Evolutionary conservation across 2,888 invertebrate genomes (phyloP).

Genomic region (Laspeyria flexula): DNA sequence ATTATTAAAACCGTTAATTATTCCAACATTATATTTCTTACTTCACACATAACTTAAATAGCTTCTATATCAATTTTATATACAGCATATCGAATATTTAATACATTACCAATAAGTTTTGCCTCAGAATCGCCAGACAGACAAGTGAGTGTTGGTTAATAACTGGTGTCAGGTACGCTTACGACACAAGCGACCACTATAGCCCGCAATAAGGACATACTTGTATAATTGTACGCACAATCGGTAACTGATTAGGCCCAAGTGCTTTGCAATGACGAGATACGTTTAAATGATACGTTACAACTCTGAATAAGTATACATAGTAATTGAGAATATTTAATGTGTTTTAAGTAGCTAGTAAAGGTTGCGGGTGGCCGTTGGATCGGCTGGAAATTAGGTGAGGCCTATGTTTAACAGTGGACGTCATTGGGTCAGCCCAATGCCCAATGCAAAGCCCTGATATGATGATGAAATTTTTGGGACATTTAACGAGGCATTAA

Average conservation of each 20-base stretch:
- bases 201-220: conserved; percentile 43
- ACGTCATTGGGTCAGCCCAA: too few relatives aligned
- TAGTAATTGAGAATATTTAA: background rate
- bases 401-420: too few relatives aligned
- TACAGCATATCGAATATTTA: conserved; percentile 4
- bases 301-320: conserved; percentile 8
- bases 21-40: too few relatives aligned
- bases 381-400: too few relatives aligned
- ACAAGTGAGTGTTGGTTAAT: conserved; percentile 59
- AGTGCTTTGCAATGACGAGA: conserved; percentile 2
- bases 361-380: too few relatives aligned
- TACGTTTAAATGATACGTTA: conserved; percentile 1
- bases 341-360: too few relatives aligned
- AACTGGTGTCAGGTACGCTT: conserved; percentile 52
- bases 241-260: conserved; percentile 28
- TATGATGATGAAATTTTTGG: too few relatives aligned
- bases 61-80: background rate
- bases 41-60: background rate
- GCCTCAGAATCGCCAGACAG: conserved; percentile 46
- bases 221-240: conserved; percentile 40
- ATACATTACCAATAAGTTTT: conserved; percentile 39
- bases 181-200: conserved; percentile 41
- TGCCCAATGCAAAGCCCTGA: too few relatives aligned
- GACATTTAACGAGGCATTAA: too few relatives aligned
- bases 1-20: too few relatives aligned